These are phyloP conservation scores for Sebastiscus tertius DNA, from an alignment of 2,797 vertebrate species.

Conservation along the genomic window DNA sequence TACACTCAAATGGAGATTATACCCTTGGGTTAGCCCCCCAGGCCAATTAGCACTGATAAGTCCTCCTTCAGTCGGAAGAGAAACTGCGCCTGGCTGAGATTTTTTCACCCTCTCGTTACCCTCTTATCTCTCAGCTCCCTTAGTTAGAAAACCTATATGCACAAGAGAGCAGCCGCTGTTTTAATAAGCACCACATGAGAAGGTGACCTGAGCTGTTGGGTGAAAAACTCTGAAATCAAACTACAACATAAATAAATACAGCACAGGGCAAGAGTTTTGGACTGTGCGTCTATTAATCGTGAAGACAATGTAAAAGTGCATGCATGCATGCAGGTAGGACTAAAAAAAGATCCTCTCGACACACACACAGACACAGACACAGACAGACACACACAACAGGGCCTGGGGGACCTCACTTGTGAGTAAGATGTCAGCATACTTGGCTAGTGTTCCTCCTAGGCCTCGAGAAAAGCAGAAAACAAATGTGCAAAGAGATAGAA, in stretches of 20 bases:
- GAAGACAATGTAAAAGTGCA: constrained; percentile 13
- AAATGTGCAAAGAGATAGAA: constrained; percentile 71
- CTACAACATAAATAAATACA: background rate
- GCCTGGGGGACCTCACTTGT: constrained; percentile 57
- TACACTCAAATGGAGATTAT: constrained; percentile 51
- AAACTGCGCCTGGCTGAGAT: constrained; percentile 35
- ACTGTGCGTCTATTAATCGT: constrained; percentile 8
- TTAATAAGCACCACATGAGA: constrained; percentile 65
- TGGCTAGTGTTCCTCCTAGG: constrained; percentile 49
- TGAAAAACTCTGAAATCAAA: constrained; percentile 47
- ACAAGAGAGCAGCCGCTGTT: constrained; percentile 55
- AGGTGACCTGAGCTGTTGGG: constrained; percentile 42
- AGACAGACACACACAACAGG: background rate
- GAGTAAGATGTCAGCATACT: constrained; percentile 72
- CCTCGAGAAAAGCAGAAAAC: constrained; percentile 51
- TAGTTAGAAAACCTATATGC: constrained; percentile 58
- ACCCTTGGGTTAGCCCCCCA: constrained; percentile 52
- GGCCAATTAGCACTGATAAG: constrained; percentile 68
- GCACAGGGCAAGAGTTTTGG: background rate
- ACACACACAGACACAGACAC: background rate
- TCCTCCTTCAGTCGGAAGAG: constrained; percentile 36
- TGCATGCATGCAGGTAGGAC: constrained; percentile 14
- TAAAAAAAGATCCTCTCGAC: constrained; percentile 20
- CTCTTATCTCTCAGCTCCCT: constrained; percentile 57
- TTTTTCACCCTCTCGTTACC: constrained; percentile 52